phyloP scores from a whole-genome alignment of 1,140 invertebrate genomes.

The Macrostomum lignano region DNA sequence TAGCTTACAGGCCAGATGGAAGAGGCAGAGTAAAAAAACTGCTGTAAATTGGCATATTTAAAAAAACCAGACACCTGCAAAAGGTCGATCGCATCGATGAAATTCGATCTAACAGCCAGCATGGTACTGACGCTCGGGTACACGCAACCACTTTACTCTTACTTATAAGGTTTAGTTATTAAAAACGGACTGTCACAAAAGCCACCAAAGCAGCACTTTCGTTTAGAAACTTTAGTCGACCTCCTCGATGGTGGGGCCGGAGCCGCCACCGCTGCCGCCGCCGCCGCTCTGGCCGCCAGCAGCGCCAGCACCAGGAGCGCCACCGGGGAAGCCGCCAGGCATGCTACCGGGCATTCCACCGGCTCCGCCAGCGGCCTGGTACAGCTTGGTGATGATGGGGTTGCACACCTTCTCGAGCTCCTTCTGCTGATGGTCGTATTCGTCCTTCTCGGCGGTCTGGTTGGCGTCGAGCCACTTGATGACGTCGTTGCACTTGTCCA shows the following conservation, averaged over 20 bases:
- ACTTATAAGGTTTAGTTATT: too few species aligned
- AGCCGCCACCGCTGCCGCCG: conserved; percentile 9
- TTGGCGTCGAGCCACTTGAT: conserved; percentile 79
- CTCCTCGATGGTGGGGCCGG: conserved; percentile 67
- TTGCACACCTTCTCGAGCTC: conserved; percentile 49
- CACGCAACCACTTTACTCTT: too few species aligned
- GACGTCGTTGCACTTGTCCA: conserved; percentile 66
- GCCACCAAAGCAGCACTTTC: too few species aligned
- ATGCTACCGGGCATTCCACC: conserved; percentile 11
- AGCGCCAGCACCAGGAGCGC: conserved; percentile 9
- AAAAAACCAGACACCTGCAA: too few species aligned
- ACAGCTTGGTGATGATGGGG: conserved; percentile 39
- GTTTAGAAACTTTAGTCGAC: conserved; percentile 52
- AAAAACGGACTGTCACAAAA: too few species aligned
- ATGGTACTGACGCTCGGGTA: too few species aligned
- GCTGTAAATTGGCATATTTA: too few species aligned
- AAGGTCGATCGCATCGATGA: too few species aligned
- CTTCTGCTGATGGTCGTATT: conserved; percentile 69
- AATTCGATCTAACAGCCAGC: too few species aligned
- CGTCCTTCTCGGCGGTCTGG: conserved; percentile 58
- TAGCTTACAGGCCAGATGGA: too few species aligned
- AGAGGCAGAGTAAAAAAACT: too few species aligned
- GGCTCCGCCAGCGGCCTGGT: conserved; percentile 6
- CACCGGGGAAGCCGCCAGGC: conserved; percentile 11
- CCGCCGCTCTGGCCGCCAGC: conserved; percentile 10